Conservation (phyloP, 37 sponge, comb jelly and placozoan genomes). For the Mnemiopsis leidyi region DNA sequence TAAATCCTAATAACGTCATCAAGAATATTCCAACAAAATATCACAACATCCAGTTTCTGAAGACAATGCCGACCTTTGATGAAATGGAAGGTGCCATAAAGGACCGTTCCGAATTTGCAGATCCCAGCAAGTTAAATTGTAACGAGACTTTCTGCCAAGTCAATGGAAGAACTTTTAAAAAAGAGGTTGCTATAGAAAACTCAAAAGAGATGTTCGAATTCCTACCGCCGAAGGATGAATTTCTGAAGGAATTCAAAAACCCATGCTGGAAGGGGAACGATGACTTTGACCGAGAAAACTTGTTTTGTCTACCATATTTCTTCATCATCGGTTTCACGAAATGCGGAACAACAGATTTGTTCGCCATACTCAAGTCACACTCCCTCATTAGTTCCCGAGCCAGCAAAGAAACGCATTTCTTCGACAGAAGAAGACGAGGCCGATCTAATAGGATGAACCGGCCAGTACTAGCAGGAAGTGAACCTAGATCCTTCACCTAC, state of each 20-base stretch:
- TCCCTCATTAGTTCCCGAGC: neutral
- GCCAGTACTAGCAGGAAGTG: neutral
- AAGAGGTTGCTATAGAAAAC: neutral
- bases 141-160: neutral
- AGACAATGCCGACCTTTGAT: too few species aligned
- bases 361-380: neutral
- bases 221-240: neutral
- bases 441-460: conserved; percentile 7
- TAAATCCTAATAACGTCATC: too few species aligned
- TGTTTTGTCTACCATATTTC: conserved; percentile 33
- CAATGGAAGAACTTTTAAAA: too few species aligned
- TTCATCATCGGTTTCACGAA: conserved; percentile 33
- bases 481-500: neutral
- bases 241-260: conserved; percentile 29
- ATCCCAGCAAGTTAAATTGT: neutral
- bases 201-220: neutral
- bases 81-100: too few species aligned
- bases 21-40: too few species aligned
- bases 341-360: conserved; percentile 9
- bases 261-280: neutral
- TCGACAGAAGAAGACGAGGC: neutral
- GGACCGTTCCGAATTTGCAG: neutral
- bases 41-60: too few species aligned
- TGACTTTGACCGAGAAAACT: neutral
- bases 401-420: conserved; percentile 35